phyloP scores from a whole-genome alignment of 2,888 invertebrate genomes.

The Diadromus collaris region DNA sequence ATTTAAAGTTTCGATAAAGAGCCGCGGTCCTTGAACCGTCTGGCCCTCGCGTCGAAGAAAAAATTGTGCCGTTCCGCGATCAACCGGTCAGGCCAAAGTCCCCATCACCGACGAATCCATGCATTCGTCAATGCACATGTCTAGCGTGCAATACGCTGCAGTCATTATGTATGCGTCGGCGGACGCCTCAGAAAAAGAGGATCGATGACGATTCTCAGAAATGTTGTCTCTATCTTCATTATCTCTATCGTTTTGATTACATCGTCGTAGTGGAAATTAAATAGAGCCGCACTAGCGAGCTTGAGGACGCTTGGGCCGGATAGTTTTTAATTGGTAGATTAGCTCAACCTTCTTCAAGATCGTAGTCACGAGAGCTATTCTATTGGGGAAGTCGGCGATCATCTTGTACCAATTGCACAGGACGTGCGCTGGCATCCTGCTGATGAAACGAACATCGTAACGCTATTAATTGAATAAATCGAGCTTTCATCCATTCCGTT shows the following conservation, averaged over 20 bases:
- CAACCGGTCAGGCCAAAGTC: conserved; percentile 48
- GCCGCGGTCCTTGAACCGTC: conserved; percentile 57
- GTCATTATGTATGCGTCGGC: background rate
- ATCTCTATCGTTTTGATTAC: background rate
- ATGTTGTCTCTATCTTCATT: background rate
- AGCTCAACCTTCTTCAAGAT: conserved; percentile 58
- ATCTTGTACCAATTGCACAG: conserved; percentile 37
- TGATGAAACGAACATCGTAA: conserved; percentile 14
- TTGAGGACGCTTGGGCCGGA: conserved; percentile 43
- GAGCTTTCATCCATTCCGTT: background rate
- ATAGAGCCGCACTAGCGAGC: conserved; percentile 25
- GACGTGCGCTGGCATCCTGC: conserved; percentile 31
- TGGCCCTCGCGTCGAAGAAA: conserved; percentile 32
- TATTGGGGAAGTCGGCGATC: conserved; percentile 32
- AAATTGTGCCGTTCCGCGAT: conserved; percentile 38
- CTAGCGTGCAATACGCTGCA: background rate
- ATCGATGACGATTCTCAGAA: conserved; percentile 10
- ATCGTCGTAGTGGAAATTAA: conserved; percentile 28
- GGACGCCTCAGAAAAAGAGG: background rate
- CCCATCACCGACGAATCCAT: conserved; percentile 30
- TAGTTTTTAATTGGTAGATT: conserved; percentile 63
- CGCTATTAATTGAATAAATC: conserved; percentile 34
- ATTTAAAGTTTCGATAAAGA: conserved; percentile 3
- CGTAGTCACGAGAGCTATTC: conserved; percentile 18
- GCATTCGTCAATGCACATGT: conserved; percentile 6